These are phyloP conservation scores for Scalopus aquaticus DNA, from an alignment of 2,113 vertebrate genomes.

Conservation along the genomic window DNA sequence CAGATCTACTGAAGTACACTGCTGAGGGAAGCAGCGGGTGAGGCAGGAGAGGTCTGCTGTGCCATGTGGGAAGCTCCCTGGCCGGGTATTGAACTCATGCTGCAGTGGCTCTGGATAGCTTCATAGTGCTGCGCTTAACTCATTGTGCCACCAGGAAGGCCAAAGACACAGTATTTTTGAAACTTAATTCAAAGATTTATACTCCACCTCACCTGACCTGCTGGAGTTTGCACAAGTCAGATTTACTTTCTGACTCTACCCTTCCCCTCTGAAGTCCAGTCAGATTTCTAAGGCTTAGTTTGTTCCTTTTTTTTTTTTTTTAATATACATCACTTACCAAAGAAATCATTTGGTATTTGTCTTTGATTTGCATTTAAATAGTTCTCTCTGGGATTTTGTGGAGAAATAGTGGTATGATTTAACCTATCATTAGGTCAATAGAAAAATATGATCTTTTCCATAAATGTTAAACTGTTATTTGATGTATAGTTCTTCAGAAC, in stretches of 20 bases:
- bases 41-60: no score
- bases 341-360: not conserved
- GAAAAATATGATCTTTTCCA: not conserved
- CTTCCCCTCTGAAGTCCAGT: no score
- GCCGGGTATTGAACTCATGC: no score
- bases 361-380: not conserved
- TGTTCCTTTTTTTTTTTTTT: not conserved
- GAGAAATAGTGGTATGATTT: not conserved
- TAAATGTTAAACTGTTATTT: not conserved
- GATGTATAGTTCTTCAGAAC: not conserved
- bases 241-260: not conserved
- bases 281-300: no score
- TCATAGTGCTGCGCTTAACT: no score
- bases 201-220: not conserved
- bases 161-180: not conserved
- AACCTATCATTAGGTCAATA: not conserved
- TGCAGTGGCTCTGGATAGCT: no score
- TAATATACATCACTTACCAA: not conserved
- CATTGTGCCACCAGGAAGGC: no score
- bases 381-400: not conserved
- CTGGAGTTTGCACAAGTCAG: not conserved
- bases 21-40: no score
- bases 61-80: no score
- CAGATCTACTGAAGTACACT: no score
- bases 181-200: not conserved